Evolutionary conservation across 2,797 vertebrate species (phyloP).

Genomic region (Morelia viridis): DNA sequence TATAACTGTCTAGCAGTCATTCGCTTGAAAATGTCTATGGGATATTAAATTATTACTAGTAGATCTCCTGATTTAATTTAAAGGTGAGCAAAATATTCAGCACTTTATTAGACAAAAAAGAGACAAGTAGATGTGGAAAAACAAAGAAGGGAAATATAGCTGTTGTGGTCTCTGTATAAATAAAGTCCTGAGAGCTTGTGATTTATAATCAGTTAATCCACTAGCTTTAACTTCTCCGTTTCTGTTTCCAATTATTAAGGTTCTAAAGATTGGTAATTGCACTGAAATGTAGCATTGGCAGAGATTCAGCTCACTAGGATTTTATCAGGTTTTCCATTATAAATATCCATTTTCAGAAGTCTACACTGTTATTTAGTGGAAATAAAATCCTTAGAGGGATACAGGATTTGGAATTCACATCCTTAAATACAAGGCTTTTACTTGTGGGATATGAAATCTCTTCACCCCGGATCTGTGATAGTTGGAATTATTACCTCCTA

Average conservation of each 20-base stretch:
- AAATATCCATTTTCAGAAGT: slow-evolving; percentile 32
- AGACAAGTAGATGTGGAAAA: neutral
- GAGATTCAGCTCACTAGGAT: slow-evolving; percentile 7
- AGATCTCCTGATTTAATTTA: rapidly evolving
- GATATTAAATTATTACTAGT: neutral
- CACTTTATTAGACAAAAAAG: neutral
- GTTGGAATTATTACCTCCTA: neutral
- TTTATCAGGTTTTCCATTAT: slow-evolving; percentile 37
- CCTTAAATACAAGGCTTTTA: neutral
- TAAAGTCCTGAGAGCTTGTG: neutral
- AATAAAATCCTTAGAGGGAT: slow-evolving; percentile 5
- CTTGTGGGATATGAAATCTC: neutral
- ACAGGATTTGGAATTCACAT: slow-evolving; percentile 9
- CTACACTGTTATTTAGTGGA: neutral
- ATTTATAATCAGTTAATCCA: slow-evolving; percentile 12
- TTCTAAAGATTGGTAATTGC: slow-evolving; percentile 33
- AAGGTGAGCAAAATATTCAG: neutral
- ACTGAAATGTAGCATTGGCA: neutral
- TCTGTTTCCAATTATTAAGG: slow-evolving; percentile 18
- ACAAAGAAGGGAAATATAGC: slow-evolving; percentile 3
- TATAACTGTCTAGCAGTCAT: slow-evolving; percentile 26
- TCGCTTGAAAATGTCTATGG: neutral
- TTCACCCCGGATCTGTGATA: neutral
- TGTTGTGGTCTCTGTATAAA: neutral
- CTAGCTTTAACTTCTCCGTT: slow-evolving; percentile 16